Percentiles rank a stretch among this genome's conserved stretches.
Conservation (phyloP, 2,888 invertebrate species). For the Trichopria drosophilae region DNA sequence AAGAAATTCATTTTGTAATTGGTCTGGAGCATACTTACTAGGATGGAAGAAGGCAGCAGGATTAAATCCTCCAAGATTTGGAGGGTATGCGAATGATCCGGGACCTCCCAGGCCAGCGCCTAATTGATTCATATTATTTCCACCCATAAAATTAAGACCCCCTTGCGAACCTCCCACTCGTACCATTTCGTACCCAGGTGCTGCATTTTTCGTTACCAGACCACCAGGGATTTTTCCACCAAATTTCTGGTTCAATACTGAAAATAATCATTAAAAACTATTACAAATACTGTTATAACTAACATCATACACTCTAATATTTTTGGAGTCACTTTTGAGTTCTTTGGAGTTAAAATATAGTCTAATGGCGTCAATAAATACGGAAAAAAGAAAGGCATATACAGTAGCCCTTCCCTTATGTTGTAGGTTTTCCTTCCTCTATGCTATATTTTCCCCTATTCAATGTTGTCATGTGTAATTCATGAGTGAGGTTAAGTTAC, state of each 20-base stretch:
- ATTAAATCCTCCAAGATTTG: conserved; percentile 63
- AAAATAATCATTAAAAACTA: conserved; percentile 13
- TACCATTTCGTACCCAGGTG: conserved; percentile 64
- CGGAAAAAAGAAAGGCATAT: too few species aligned
- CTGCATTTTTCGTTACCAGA: conserved; percentile 59
- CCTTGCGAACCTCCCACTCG: conserved; percentile 58
- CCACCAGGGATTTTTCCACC: conserved; percentile 59
- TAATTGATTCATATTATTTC: conserved; percentile 57
- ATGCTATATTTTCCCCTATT: too few species aligned
- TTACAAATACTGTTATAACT: too few species aligned
- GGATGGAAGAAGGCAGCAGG: conserved; percentile 82
- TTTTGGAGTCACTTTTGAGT: too few species aligned
- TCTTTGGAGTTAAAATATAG: too few species aligned
- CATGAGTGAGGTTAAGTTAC: too few species aligned
- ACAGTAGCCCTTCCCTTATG: too few species aligned
- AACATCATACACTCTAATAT: background rate
- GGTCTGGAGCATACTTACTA: conserved; percentile 66
- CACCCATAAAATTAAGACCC: conserved; percentile 44
- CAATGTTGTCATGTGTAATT: too few species aligned
- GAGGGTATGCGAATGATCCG: too few species aligned
- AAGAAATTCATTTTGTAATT: background rate
- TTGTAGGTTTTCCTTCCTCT: too few species aligned
- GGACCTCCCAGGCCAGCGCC: conserved; percentile 47
- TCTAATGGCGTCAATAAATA: too few species aligned
- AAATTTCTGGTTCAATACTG: conserved; percentile 49